Percentiles rank a stretch among this genome's conserved stretches.
Evolutionary conservation across 2,888 invertebrate genomes (phyloP).

Genomic region (Acanthosepion esculentum): DNA sequence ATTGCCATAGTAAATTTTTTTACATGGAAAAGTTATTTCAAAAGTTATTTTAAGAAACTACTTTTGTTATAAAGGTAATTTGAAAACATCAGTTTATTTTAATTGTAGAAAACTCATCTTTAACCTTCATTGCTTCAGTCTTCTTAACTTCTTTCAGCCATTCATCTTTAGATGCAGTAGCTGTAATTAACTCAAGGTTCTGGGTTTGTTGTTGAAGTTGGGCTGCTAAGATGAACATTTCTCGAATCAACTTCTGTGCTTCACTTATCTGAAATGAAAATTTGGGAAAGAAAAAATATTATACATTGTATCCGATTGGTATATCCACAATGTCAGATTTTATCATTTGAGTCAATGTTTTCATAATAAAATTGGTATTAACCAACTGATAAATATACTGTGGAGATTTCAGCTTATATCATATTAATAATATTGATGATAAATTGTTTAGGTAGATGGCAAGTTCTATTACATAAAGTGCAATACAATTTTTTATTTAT

Average conservation of each 20-base stretch:
- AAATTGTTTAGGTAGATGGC: no score
- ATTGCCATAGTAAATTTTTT: no score
- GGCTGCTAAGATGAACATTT: conserved; percentile 59
- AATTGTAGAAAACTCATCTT: background rate
- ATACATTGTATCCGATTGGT: no score
- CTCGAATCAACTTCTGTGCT: conserved; percentile 57
- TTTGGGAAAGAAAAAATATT: no score
- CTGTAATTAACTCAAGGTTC: conserved; percentile 49
- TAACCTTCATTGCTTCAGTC: conserved; percentile 48
- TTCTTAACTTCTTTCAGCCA: conserved; percentile 49
- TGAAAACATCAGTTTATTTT: background rate
- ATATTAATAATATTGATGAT: no score
- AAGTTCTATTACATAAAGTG: no score
- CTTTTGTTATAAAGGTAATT: background rate
- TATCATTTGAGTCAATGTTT: no score
- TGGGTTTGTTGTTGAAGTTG: conserved; percentile 58
- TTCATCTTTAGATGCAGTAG: conserved; percentile 12
- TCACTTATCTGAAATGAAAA: conserved; percentile 54
- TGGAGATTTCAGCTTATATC: no score
- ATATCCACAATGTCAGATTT: no score
- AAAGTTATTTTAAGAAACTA: background rate
- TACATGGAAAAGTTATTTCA: background rate
- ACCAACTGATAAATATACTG: no score
- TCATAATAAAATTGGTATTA: no score
- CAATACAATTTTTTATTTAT: no score